Evolutionary conservation across 23 tunicate species (phyloP), one percentile per base, ranked within the genome.

Genomic region (Halocynthia aurantium): DNA sequence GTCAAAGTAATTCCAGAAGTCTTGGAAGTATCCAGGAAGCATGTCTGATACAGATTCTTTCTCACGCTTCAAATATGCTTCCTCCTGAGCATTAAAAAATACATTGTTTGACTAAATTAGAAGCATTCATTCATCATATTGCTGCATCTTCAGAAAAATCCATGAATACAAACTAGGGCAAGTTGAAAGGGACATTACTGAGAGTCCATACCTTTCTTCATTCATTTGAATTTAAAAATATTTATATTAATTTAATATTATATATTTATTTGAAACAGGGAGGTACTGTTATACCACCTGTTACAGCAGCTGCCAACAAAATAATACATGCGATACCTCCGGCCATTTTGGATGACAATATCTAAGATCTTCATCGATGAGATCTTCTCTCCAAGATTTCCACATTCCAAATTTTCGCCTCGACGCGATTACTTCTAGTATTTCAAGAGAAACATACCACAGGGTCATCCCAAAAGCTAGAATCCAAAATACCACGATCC

Each of bases 311-410:
- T 31, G 44, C 2, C 44, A 31, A 31, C 44, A 31, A 4, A 31
- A 31, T 31, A 31, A 31, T 31, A 31, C 44, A 31, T 31, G 44
- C 44, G 44, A 40, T 70, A 87, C 98, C 73, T 83, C 93, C 0
- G 93, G 93, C 93, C 98, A 87, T 71, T 87, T 93, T 54, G 93
- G 89, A 87, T 93, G 98, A 73, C 89, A 87, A 65, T 71, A 84
- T 57, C 70, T 55, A 10, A 77, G 31, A 70, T 93, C 98, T 66
- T 57, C 71, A 51, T 84, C 50, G n/a, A 93, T 84, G 67, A 80
- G 62, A 12, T 50, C 40, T n/a, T 76, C 81, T 57, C 98, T 76
- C 98, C 98, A 93, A n/a, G 50, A 67, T 67, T 93, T 93, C 94
- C 94, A 93, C 44, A 58, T 53, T 13, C 60, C 64, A 69, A 93